A percentile compares a stretch with the other conserved stretches of the same genome.
These are phyloP conservation scores for Apostichopus japonicus DNA, from an alignment of 35 echinoderm and acorn worm genomes.

Conservation along the genomic window DNA sequence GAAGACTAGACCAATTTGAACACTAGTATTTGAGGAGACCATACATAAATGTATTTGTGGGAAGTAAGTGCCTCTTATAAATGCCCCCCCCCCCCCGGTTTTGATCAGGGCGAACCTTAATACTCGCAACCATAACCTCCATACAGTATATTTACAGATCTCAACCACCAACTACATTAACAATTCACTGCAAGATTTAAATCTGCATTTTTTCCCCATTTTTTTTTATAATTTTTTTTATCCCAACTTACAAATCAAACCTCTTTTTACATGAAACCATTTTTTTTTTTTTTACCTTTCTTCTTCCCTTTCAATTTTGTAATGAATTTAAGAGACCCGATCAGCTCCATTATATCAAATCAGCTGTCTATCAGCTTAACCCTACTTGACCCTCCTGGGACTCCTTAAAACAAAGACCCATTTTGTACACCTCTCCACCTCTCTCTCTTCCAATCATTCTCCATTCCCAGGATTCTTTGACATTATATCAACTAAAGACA, in stretches of 20 bases:
- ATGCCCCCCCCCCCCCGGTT: too few species aligned
- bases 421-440: neutral
- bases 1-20: too few species aligned
- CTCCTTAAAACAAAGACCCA: neutral
- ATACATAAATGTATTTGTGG: too few species aligned
- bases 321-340: neutral
- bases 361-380: constrained; percentile 26
- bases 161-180: neutral
- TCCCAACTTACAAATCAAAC: neutral
- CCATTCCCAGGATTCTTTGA: neutral
- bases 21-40: too few species aligned
- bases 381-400: constrained; percentile 25
- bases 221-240: neutral
- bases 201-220: neutral
- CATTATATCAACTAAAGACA: too few species aligned
- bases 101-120: too few species aligned
- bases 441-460: neutral
- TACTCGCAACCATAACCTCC: too few species aligned
- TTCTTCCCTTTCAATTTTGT: neutral
- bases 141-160: too few species aligned
- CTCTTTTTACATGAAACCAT: neutral
- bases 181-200: neutral
- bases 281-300: neutral
- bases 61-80: too few species aligned
- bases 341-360: neutral